Conservation (phyloP, 30 jellyfish, hydroid and myxozoan species). For the Aurelia coerulea region DNA sequence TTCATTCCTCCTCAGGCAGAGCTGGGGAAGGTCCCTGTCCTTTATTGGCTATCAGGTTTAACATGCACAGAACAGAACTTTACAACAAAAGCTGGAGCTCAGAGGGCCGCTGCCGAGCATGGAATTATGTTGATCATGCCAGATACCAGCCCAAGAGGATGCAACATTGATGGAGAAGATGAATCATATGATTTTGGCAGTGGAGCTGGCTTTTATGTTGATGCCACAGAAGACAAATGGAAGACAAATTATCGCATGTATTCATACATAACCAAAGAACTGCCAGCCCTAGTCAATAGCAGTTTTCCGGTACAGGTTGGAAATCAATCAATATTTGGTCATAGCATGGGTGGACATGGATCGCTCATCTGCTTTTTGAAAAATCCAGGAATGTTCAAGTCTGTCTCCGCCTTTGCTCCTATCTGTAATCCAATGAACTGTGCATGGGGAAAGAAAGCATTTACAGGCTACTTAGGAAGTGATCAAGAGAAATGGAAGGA, state of each 20-base stretch:
- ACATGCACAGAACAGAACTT: constrained; percentile 98
- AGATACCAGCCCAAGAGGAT: constrained; percentile 98
- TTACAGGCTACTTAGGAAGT: constrained; percentile 87
- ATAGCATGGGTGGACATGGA: constrained; percentile 99
- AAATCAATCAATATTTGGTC: constrained; percentile 88
- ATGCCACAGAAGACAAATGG: constrained; percentile 97
- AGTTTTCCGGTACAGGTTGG: constrained; percentile 82
- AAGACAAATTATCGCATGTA: constrained; percentile 91
- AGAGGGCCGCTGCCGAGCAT: constrained; percentile 83
- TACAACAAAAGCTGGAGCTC: constrained; percentile 95
- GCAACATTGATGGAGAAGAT: constrained; percentile 92
- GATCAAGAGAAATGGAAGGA: constrained; percentile 90
- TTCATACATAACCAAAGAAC: constrained; percentile 87
- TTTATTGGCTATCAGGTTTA: constrained; percentile 95
- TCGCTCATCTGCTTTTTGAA: constrained; percentile 88
- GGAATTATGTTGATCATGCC: constrained; percentile 91
- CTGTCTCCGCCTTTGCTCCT: constrained; percentile 97
- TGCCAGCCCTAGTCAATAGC: constrained; percentile 74
- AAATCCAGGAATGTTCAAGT: constrained; percentile 91
- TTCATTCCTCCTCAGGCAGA: constrained; percentile 88
- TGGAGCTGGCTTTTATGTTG: constrained; percentile 98
- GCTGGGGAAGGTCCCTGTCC: constrained; percentile 86
- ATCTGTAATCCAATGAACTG: constrained; percentile 95
- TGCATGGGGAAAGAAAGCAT: constrained; percentile 98
- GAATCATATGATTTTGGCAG: constrained; percentile 93